Evolutionary conservation across 2,113 vertebrate genomes (phyloP).

Genomic region (Gopherus flavomarginatus): DNA sequence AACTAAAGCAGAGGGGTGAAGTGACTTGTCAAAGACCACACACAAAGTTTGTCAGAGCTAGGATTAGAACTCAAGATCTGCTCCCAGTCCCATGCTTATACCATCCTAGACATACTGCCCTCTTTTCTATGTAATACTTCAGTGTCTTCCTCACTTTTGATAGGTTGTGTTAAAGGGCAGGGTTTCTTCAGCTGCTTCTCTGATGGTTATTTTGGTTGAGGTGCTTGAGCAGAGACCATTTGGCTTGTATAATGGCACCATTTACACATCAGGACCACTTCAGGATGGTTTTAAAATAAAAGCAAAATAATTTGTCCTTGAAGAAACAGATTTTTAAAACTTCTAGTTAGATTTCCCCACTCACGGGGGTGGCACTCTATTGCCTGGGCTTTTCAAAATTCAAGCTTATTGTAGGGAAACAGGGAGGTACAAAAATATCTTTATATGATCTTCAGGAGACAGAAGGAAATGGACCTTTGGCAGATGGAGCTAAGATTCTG

Average conservation of each 20-base stretch:
- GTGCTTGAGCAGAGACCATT: background rate
- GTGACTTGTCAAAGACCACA: background rate
- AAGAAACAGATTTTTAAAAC: background rate
- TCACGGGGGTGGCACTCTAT: background rate
- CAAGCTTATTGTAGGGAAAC: accelerated
- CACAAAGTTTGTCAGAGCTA: background rate
- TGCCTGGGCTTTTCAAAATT: background rate
- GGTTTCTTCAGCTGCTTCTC: background rate
- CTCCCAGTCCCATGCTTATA: background rate
- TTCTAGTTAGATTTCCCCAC: background rate
- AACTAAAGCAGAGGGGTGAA: background rate
- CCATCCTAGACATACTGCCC: too few relatives aligned
- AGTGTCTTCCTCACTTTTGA: background rate
- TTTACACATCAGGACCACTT: background rate
- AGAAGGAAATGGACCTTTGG: background rate
- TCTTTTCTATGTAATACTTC: background rate
- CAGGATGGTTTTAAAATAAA: background rate
- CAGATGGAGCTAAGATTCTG: background rate
- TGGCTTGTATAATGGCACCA: background rate
- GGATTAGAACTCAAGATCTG: background rate
- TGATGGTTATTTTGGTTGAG: background rate
- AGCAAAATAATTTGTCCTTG: background rate
- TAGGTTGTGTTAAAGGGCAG: background rate
- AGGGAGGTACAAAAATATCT: background rate
- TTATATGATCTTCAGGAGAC: background rate